Conservation (phyloP, 2,113 vertebrate genomes). For the Macaca mulatta region DNA sequence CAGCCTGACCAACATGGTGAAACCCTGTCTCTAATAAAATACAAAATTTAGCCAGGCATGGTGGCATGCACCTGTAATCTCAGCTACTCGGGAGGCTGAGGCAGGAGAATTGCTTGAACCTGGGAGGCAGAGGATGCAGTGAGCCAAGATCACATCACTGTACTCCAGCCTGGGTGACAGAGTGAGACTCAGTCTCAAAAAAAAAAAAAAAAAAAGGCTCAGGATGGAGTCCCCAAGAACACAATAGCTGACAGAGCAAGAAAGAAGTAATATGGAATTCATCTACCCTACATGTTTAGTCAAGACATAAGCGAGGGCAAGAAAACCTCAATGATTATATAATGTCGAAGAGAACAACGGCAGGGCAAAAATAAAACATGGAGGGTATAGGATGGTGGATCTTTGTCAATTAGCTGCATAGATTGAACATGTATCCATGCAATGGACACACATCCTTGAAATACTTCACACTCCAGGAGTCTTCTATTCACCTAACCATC, state of each 20-base stretch:
- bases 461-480: not conserved
- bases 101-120: too few species aligned
- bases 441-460: rapidly evolving
- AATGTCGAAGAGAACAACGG: not conserved
- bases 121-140: too few species aligned
- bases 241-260: not conserved
- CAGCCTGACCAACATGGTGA: too few species aligned
- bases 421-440: rapidly evolving
- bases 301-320: not conserved
- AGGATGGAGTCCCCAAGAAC: not conserved
- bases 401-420: too few species aligned
- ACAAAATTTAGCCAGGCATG: too few species aligned
- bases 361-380: not conserved
- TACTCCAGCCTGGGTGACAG: too few species aligned
- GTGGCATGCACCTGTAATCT: too few species aligned
- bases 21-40: too few species aligned
- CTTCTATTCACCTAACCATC: not conserved
- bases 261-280: not conserved
- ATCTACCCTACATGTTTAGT: not conserved
- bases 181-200: too few species aligned
- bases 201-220: too few species aligned
- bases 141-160: too few species aligned
- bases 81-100: too few species aligned
- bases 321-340: not conserved
- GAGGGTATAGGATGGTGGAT: not conserved